A percentile compares a stretch with the other conserved stretches of the same genome.
phyloP scores from a whole-genome alignment of 2,797 vertebrate genomes.

The Esox lucius region DNA sequence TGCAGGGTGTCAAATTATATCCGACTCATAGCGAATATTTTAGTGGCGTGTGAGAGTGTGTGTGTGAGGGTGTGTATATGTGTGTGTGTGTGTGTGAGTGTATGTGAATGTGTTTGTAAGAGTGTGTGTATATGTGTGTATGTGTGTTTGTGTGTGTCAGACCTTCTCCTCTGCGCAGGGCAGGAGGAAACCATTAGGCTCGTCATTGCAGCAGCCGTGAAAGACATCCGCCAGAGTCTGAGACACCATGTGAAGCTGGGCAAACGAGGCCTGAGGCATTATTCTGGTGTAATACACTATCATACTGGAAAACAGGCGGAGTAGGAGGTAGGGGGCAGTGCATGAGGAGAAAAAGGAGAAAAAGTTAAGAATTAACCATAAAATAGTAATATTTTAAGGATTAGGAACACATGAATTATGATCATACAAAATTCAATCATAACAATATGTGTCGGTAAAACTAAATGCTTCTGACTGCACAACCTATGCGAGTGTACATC shows the following conservation, averaged over 20 bases:
- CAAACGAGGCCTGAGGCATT: neutral
- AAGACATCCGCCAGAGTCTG: neutral
- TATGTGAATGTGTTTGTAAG: too few relatives aligned
- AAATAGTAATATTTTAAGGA: neutral
- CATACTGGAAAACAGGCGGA: neutral
- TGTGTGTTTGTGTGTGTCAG: neutral
- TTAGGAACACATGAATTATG: neutral
- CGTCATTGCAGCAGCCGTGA: neutral
- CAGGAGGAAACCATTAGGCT: neutral
- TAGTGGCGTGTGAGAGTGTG: neutral
- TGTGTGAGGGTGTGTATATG: neutral
- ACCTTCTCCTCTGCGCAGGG: slow-evolving; percentile 9
- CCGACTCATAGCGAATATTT: too few relatives aligned
- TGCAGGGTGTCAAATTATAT: too few relatives aligned
- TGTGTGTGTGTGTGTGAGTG: neutral
- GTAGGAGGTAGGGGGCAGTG: neutral
- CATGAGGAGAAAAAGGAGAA: neutral
- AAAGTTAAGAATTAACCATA: neutral
- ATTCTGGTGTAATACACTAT: neutral
- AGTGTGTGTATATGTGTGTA: neutral
- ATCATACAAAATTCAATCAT: neutral
- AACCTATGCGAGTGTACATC: neutral
- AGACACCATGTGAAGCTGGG: neutral
- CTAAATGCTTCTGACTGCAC: neutral
- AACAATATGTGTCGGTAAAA: neutral